A percentile compares a stretch with the other conserved stretches of the same genome.
Conservation (phyloP, 1,140 invertebrate species). For the Drosophila pseudoobscura region DNA sequence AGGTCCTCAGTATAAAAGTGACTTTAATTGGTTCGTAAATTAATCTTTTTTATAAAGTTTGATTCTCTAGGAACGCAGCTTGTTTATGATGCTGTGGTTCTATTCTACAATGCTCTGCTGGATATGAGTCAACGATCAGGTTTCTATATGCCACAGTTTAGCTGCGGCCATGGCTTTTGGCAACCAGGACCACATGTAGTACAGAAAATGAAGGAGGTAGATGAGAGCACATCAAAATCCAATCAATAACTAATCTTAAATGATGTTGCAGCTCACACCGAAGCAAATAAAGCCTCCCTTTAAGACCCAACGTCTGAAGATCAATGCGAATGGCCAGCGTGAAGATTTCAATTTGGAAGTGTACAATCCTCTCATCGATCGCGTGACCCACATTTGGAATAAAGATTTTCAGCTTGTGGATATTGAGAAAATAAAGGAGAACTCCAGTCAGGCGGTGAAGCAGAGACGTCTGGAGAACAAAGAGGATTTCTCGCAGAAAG, state of each 20-base stretch:
- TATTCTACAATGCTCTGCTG: conserved; percentile 87
- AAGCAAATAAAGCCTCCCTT: conserved; percentile 62
- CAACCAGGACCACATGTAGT: conserved; percentile 61
- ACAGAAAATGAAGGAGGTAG: conserved; percentile 67
- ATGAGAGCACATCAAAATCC: background rate
- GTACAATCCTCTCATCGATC: conserved; percentile 84
- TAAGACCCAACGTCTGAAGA: conserved; percentile 85
- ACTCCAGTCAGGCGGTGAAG: conserved; percentile 55
- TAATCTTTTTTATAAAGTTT: conserved; percentile 28
- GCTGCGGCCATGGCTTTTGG: conserved; percentile 71
- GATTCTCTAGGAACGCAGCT: conserved; percentile 74
- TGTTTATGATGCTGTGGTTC: conserved; percentile 88
- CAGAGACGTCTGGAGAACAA: conserved; percentile 48
- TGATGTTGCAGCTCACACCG: conserved; percentile 40
- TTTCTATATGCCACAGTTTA: conserved; percentile 56
- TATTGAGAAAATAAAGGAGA: conserved; percentile 56
- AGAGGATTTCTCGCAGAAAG: conserved; percentile 69
- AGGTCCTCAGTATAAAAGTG: background rate
- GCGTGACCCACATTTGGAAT: conserved; percentile 71
- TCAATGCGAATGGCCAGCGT: conserved; percentile 89
- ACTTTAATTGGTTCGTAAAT: background rate
- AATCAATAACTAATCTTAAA: background rate
- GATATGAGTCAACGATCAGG: conserved; percentile 37
- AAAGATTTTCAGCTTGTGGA: conserved; percentile 59
- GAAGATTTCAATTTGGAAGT: conserved; percentile 90